Evolutionary conservation across 2,888 invertebrate genomes (phyloP).

Genomic region (Andrena chrysosceles): DNA sequence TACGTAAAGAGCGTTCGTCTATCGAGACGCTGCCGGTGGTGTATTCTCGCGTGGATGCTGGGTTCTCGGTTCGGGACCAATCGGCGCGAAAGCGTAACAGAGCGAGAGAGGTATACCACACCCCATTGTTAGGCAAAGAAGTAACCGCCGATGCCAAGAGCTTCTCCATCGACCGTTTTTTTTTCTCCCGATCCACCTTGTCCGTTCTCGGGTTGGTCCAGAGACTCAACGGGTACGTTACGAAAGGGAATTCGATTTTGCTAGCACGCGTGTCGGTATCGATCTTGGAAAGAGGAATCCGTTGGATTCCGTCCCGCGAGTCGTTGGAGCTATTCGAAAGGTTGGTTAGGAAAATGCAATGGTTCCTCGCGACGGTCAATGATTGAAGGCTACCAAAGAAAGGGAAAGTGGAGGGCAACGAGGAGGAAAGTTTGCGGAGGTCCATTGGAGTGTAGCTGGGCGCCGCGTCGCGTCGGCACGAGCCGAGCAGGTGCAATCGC

Average conservation of each 20-base stretch:
- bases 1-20: conserved; percentile 78
- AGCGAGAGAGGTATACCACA: conserved; percentile 35
- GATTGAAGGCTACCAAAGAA: not conserved
- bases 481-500: conserved; percentile 56
- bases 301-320: no score
- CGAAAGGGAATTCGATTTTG: conserved; percentile 7
- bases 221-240: conserved; percentile 39
- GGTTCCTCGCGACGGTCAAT: not conserved
- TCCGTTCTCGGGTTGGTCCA: conserved; percentile 22
- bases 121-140: conserved; percentile 82
- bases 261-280: no score
- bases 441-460: conserved; percentile 13
- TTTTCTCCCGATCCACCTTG: conserved; percentile 42
- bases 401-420: not conserved
- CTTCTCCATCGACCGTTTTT: conserved; percentile 67
- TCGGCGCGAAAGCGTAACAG: conserved; percentile 35
- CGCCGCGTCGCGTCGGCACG: conserved; percentile 38
- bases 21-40: conserved; percentile 66
- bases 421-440: conserved; percentile 30
- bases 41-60: conserved; percentile 74
- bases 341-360: not conserved
- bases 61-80: conserved; percentile 58
- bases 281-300: no score
- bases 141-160: conserved; percentile 76
- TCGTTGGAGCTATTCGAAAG: no score